Evolutionary conservation across 2,888 invertebrate genomes (phyloP).

Genomic region (Noctua comes): DNA sequence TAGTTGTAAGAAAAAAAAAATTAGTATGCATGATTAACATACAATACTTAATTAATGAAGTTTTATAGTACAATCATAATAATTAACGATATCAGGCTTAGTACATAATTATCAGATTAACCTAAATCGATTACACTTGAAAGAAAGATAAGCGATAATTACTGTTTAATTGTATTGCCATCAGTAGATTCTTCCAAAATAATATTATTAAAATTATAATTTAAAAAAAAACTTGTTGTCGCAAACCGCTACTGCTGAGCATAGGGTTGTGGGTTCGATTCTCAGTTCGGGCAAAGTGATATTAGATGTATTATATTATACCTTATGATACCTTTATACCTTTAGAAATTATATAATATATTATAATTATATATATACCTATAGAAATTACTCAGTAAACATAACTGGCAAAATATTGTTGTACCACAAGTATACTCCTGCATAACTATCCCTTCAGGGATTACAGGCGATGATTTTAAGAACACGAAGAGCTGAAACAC

Average conservation of each 20-base stretch:
- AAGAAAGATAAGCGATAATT: conserved; percentile 16
- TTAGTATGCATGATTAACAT: background rate
- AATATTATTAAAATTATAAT: too few species aligned
- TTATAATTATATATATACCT: too few species aligned
- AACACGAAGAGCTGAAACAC: background rate
- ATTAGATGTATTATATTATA: too few species aligned
- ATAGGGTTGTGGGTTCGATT: background rate
- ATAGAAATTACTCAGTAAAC: too few species aligned
- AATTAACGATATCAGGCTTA: background rate
- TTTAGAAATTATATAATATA: too few species aligned
- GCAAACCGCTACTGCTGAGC: background rate
- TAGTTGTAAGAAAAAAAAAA: background rate
- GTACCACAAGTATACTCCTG: background rate
- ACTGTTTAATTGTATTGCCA: conserved; percentile 3
- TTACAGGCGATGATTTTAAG: background rate
- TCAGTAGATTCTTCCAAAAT: background rate
- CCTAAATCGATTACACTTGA: conserved; percentile 36
- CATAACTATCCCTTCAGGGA: background rate
- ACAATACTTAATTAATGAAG: background rate
- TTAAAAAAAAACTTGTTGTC: background rate
- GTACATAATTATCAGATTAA: conserved; percentile 37
- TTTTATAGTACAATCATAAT: background rate
- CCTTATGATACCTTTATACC: too few species aligned
- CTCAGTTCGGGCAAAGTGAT: background rate
- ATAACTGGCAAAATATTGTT: too few species aligned